Percentiles rank a stretch among this genome's conserved stretches.
Conservation (phyloP, 2,797 vertebrate genomes). For the Orientallactaga sibirica region DNA sequence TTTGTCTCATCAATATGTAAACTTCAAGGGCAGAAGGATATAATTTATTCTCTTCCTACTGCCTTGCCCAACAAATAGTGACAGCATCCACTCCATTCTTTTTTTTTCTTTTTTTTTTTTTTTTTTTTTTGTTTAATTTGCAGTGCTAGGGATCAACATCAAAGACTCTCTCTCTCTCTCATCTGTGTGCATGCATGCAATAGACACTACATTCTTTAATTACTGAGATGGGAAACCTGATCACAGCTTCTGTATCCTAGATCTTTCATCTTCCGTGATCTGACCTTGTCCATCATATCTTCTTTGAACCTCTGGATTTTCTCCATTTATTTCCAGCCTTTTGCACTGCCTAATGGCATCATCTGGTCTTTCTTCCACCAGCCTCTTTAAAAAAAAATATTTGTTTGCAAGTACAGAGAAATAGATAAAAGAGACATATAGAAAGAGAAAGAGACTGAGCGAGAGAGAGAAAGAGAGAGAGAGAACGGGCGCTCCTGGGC, state of each 20-base stretch:
- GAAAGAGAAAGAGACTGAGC: too few species aligned
- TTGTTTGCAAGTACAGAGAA: too few species aligned
- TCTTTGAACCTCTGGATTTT: neutral
- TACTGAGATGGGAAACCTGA: neutral
- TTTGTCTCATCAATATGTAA: slow-evolving; percentile 11
- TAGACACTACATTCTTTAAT: neutral
- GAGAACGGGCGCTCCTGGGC: too few species aligned
- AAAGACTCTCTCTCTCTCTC: too few species aligned
- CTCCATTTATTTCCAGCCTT: neutral
- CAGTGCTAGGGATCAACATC: neutral
- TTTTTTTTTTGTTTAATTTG: too few species aligned
- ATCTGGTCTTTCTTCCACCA: neutral
- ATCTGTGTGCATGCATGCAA: too few species aligned
- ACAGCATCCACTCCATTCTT: neutral
- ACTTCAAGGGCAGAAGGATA: neutral
- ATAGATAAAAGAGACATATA: too few species aligned
- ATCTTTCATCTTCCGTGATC: neutral
- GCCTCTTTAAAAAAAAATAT: neutral
- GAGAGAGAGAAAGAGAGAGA: too few species aligned
- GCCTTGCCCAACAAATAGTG: neutral
- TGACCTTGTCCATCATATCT: neutral
- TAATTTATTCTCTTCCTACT: neutral
- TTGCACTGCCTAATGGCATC: neutral
- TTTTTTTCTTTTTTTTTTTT: neutral
- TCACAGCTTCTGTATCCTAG: neutral